Conservation (phyloP, 2,888 invertebrate species). For the Philhelius pedissequus region DNA sequence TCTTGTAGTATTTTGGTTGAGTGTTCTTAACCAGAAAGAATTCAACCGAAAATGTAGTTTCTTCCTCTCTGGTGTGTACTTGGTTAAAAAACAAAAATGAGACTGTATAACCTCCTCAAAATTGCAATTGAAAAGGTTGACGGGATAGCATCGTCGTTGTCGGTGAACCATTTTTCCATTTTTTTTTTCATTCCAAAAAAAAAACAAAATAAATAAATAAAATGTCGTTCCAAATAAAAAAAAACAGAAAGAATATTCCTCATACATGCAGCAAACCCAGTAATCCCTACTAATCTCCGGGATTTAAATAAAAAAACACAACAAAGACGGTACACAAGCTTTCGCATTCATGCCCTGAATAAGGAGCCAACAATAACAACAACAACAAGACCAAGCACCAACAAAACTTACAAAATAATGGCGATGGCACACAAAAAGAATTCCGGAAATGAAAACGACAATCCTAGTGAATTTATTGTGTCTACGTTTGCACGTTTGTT, state of each 20-base stretch:
- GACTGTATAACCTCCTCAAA: slow-evolving; percentile 18
- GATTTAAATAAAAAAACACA: slow-evolving; percentile 54
- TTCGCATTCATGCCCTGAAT: slow-evolving; percentile 62
- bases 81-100: neutral
- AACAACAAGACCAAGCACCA: slow-evolving; percentile 10
- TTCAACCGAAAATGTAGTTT: slow-evolving; percentile 18
- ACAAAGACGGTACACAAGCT: slow-evolving; percentile 58
- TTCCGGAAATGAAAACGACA: slow-evolving; percentile 68
- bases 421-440: slow-evolving; percentile 46
- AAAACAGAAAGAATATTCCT: slow-evolving; percentile 8
- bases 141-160: neutral
- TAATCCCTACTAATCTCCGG: slow-evolving; percentile 59
- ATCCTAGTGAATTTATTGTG: slow-evolving; percentile 66
- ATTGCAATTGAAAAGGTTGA: slow-evolving; percentile 57
- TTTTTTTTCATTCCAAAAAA: slow-evolving; percentile 16
- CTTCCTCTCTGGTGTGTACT: slow-evolving; percentile 1
- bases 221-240: too few relatives aligned
- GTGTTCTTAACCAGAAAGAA: neutral
- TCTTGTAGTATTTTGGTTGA: slow-evolving; percentile 2
- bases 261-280: slow-evolving; percentile 50
- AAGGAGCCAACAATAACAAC: slow-evolving; percentile 37
- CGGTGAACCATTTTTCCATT: slow-evolving; percentile 35
- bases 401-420: slow-evolving; percentile 57
- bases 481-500: slow-evolving; percentile 68
- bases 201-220: neutral